phyloP scores from a whole-genome alignment of 1,140 invertebrate species.

The Ceratina calcarata region DNA sequence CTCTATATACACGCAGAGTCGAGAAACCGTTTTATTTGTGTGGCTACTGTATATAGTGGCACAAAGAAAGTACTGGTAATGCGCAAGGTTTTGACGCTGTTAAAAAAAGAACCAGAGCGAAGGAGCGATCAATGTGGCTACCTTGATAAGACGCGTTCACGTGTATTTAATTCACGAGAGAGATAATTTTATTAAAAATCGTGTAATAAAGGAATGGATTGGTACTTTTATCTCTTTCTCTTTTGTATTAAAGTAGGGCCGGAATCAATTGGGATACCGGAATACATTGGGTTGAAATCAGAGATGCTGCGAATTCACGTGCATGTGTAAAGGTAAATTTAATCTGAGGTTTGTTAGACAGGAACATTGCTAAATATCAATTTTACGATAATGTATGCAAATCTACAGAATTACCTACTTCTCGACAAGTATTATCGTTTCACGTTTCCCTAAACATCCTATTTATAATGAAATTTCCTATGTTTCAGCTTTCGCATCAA shows the following conservation, averaged over 20 bases:
- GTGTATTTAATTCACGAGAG: not conserved
- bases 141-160: not conserved
- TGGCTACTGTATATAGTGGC: not conserved
- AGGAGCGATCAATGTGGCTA: conserved; percentile 22
- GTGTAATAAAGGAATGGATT: not conserved
- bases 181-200: not conserved
- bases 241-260: too few species aligned
- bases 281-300: too few species aligned
- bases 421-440: too few species aligned
- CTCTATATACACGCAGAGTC: conserved; percentile 17
- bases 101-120: conserved; percentile 25
- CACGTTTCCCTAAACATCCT: not conserved
- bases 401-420: too few species aligned
- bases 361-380: too few species aligned
- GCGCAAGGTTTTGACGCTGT: conserved; percentile 17
- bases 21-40: conserved; percentile 34
- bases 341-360: too few species aligned
- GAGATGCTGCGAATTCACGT: too few species aligned
- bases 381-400: too few species aligned
- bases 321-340: too few species aligned
- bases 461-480: not conserved
- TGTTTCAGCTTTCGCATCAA: not conserved
- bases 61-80: not conserved
- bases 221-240: too few species aligned
- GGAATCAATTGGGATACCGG: too few species aligned